Conservation (phyloP, 2,797 vertebrate species). For the Eptatretus atami region DNA sequence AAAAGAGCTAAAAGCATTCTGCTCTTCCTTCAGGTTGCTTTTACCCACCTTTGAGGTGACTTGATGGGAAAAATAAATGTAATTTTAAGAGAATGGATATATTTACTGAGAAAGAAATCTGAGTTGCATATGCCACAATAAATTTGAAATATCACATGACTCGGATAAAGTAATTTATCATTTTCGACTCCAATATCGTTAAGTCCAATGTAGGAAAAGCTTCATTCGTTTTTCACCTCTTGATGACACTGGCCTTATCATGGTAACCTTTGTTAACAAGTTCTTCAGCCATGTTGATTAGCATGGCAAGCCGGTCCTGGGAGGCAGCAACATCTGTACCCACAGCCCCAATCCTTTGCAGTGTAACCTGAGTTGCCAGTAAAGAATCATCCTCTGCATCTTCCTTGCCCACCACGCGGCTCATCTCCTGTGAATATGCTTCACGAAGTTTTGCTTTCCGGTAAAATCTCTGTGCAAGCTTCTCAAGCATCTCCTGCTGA, state of each 20-base stretch:
- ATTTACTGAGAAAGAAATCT: too few species aligned
- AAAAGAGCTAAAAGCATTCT: too few species aligned
- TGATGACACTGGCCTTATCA: slow-evolving; percentile 19
- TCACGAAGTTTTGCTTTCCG: slow-evolving; percentile 37
- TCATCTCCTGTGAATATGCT: slow-evolving; percentile 30
- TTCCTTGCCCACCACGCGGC: slow-evolving; percentile 22
- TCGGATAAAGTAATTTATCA: too few species aligned
- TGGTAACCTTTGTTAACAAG: slow-evolving; percentile 34
- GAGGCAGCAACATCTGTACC: slow-evolving; percentile 28
- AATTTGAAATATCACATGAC: too few species aligned
- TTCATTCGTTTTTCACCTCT: slow-evolving; percentile 17
- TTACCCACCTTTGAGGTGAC: too few species aligned
- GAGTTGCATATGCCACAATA: too few species aligned
- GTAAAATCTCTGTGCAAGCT: slow-evolving; percentile 30
- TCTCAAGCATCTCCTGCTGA: slow-evolving; percentile 35
- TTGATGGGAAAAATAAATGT: too few species aligned
- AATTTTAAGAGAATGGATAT: too few species aligned
- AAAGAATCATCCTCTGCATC: slow-evolving; percentile 15
- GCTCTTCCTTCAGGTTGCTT: too few species aligned
- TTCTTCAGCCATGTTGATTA: slow-evolving; percentile 22
- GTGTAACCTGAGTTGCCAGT: slow-evolving; percentile 21
- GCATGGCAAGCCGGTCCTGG: slow-evolving; percentile 27
- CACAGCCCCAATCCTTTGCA: slow-evolving; percentile 33
- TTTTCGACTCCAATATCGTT: too few species aligned
- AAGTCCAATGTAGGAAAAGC: too few species aligned